Percentiles rank a stretch among this genome's conserved stretches.
Conservation (phyloP, 92 coral and sea anemone genomes). For the Zoanthus solanderi region DNA sequence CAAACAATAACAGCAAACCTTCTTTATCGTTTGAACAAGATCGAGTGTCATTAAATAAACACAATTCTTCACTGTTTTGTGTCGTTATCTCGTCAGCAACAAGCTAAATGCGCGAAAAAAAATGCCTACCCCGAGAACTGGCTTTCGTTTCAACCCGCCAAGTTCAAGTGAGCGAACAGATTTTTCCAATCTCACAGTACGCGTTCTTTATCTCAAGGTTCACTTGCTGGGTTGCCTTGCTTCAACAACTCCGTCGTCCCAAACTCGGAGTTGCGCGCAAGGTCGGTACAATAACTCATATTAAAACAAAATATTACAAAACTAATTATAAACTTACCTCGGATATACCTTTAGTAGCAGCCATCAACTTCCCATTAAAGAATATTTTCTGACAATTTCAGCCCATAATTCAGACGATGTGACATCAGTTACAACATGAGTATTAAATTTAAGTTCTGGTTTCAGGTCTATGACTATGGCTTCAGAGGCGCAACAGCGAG, state of each 20-base stretch:
- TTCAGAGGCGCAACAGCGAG: conserved; percentile 14
- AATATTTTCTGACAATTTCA: conserved; percentile 29
- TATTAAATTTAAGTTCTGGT: conserved; percentile 25
- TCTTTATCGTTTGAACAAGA: conserved; percentile 31
- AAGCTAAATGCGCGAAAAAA: conserved; percentile 12
- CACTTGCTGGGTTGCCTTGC: conserved; percentile 41
- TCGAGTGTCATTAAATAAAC: conserved; percentile 41
- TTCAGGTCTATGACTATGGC: conserved; percentile 32
- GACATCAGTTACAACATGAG: conserved; percentile 27
- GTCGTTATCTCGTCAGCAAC: conserved; percentile 43
- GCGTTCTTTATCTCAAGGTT: conserved; percentile 37
- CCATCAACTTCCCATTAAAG: conserved; percentile 36
- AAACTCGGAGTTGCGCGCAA: conserved; percentile 34
- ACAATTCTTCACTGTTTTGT: conserved; percentile 24
- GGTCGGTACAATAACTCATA: not conserved
- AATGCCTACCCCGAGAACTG: conserved; percentile 23
- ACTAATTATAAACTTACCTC: conserved; percentile 41
- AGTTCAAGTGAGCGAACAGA: conserved; percentile 51
- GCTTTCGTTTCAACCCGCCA: conserved; percentile 46
- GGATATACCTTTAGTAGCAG: conserved; percentile 40
- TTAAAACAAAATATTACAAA: not conserved
- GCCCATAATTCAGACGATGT: conserved; percentile 30
- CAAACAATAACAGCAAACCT: conserved; percentile 38
- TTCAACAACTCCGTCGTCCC: conserved; percentile 48
- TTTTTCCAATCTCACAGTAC: conserved; percentile 42